Evolutionary conservation across 2,113 vertebrate genomes (phyloP).

Genomic region (Takifugu bimaculatus): DNA sequence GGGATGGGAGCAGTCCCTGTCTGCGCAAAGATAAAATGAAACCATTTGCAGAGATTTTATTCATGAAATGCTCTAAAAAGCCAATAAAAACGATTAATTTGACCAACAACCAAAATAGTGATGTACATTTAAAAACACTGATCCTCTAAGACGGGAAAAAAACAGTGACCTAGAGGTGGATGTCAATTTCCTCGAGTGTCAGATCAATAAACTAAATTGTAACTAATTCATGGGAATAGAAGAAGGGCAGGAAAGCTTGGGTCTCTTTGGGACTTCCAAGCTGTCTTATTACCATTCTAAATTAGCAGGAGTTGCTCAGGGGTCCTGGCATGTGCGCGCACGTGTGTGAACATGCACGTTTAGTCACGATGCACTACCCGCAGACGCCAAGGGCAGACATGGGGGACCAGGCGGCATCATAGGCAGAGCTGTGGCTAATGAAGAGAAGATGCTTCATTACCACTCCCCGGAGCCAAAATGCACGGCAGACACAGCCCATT

Average conservation of each 20-base stretch:
- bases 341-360: conserved; percentile 43
- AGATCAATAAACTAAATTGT: conserved; percentile 33
- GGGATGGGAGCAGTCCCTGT: no score
- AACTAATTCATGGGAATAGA: conserved; percentile 43
- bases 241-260: conserved; percentile 10
- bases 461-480: conserved; percentile 36
- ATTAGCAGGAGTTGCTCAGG: conserved; percentile 22
- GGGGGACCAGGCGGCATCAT: conserved; percentile 20
- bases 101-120: conserved; percentile 18
- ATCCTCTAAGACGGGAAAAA: not conserved
- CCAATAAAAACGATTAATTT: conserved; percentile 1
- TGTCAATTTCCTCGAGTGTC: conserved; percentile 23
- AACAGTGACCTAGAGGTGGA: conserved; percentile 12
- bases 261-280: conserved; percentile 26
- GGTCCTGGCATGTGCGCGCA: conserved; percentile 26
- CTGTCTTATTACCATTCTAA: conserved; percentile 17
- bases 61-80: no score
- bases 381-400: conserved; percentile 23
- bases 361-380: conserved; percentile 9
- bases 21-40: no score
- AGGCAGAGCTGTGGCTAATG: conserved; percentile 45
- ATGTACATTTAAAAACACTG: conserved; percentile 16
- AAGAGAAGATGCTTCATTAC: conserved; percentile 51
- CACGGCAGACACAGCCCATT: conserved; percentile 40
- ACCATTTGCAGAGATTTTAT: no score